These are phyloP conservation scores for Atrichornis clamosus DNA, from an alignment of 2,113 vertebrate species.

Conservation along the genomic window DNA sequence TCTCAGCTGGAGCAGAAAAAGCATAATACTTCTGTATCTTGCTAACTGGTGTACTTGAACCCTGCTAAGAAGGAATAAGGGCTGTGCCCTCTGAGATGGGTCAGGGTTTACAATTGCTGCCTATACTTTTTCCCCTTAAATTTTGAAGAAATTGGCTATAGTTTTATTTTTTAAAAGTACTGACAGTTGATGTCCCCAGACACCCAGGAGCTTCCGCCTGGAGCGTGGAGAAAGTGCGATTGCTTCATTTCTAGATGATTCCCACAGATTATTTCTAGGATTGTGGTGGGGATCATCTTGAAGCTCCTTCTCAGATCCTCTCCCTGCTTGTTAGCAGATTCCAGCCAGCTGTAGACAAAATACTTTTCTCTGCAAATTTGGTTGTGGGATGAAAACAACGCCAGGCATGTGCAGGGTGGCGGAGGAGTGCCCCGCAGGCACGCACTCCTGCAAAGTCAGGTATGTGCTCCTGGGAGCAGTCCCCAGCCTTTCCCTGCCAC, in stretches of 20 bases:
- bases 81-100: background rate
- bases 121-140: background rate
- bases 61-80: background rate
- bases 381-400: constrained; percentile 43
- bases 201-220: background rate
- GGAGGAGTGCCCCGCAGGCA: constrained; percentile 25
- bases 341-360: constrained; percentile 41
- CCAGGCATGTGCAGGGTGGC: background rate
- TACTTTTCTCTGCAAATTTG: constrained; percentile 11
- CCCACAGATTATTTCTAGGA: background rate
- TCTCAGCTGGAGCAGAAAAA: background rate
- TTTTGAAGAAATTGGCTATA: background rate
- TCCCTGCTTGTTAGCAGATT: constrained; percentile 42
- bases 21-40: background rate
- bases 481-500: background rate
- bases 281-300: background rate
- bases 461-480: background rate
- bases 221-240: background rate
- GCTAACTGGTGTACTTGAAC: background rate
- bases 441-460: background rate
- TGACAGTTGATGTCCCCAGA: background rate
- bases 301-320: background rate
- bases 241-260: background rate
- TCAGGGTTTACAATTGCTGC: background rate
- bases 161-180: background rate